Percentiles rank a stretch among this genome's conserved stretches.
Evolutionary conservation across 2,113 vertebrate species (phyloP).

Genomic region (Stegostoma tigrinum): DNA sequence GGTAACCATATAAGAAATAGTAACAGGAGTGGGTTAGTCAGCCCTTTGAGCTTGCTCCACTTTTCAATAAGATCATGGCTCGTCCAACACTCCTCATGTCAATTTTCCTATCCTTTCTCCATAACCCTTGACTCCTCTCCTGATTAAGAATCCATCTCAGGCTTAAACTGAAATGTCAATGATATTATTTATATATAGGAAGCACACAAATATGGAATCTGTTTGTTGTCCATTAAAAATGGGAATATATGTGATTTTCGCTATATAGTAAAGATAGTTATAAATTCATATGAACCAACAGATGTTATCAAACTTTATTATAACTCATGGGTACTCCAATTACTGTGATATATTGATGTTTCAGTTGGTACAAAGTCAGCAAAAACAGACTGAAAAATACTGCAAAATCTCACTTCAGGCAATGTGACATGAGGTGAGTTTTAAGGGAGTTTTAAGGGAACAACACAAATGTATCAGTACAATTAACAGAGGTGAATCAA

Average conservation of each 20-base stretch:
- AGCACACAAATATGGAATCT: background rate
- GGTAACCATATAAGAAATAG: too few species aligned
- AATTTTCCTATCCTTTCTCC: too few species aligned
- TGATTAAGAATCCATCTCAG: too few species aligned
- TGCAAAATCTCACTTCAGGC: background rate
- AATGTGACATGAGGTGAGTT: background rate
- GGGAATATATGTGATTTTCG: background rate
- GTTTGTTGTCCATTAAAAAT: background rate
- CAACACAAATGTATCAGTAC: background rate
- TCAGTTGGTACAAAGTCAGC: background rate
- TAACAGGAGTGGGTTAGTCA: too few species aligned
- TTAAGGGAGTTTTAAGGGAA: slow-evolving; percentile 4
- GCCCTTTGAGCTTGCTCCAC: too few species aligned
- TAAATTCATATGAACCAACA: background rate
- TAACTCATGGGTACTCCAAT: background rate
- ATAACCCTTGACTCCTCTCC: too few species aligned
- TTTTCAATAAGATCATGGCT: too few species aligned
- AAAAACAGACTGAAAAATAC: background rate
- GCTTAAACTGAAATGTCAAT: background rate
- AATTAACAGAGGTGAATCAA: background rate
- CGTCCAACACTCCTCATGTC: too few species aligned
- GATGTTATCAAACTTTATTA: background rate
- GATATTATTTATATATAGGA: background rate
- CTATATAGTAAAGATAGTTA: background rate
- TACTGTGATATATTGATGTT: background rate